phyloP scores from a whole-genome alignment of 2,797 vertebrate species.

The Helostoma temminkii region DNA sequence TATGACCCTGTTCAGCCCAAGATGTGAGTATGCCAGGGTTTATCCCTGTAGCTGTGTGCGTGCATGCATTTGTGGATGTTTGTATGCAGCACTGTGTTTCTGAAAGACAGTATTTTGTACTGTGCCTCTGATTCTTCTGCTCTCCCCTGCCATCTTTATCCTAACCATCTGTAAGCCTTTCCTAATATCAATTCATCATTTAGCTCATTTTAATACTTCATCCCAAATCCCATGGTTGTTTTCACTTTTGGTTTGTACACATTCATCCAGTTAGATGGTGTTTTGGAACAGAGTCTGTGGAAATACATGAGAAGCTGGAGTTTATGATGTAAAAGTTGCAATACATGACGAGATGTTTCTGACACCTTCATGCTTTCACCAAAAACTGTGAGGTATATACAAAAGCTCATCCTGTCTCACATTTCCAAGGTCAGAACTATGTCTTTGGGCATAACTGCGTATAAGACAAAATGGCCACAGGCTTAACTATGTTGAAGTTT shows the following conservation, averaged over 20 bases:
- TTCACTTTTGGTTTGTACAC: constrained; percentile 22
- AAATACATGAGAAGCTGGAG: constrained; percentile 4
- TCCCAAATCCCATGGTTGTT: constrained; percentile 9
- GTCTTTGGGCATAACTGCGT: constrained; percentile 8
- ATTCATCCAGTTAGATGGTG: neutral
- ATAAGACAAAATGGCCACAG: constrained; percentile 1
- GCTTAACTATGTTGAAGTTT: constrained; percentile 7
- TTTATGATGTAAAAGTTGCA: constrained; percentile 5
- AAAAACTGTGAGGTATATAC: constrained; percentile 23
- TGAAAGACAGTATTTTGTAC: constrained; percentile 24
- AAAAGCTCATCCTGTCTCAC: constrained; percentile 31
- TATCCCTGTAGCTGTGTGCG: constrained; percentile 21
- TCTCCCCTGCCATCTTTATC: neutral
- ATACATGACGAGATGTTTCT: constrained; percentile 21
- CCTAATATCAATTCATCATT: constrained; percentile 1
- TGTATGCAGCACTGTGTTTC: constrained; percentile 45
- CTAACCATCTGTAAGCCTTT: neutral
- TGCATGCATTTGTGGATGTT: constrained; percentile 44
- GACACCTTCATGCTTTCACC: constrained; percentile 25
- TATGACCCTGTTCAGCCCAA: constrained; percentile 87
- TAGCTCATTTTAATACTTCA: constrained; percentile 16
- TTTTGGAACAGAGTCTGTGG: neutral
- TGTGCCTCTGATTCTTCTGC: constrained; percentile 15
- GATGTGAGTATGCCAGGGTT: constrained; percentile 80
- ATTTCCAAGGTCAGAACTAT: constrained; percentile 57